Evolutionary conservation across 2,888 invertebrate species (phyloP).

Genomic region (Rambutsinella grinnellia): DNA sequence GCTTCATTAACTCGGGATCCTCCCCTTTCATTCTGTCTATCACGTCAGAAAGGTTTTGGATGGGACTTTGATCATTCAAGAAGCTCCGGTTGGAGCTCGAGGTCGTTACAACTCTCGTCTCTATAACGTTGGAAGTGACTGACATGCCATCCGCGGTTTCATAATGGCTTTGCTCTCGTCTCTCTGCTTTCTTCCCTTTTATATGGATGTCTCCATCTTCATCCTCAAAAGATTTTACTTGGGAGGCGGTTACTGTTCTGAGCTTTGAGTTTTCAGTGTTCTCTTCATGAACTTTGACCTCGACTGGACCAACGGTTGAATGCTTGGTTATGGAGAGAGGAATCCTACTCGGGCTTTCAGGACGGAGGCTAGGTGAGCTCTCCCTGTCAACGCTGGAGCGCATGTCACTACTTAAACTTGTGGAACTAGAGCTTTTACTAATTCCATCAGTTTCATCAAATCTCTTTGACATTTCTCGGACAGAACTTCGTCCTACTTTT

Average conservation of each 20-base stretch:
- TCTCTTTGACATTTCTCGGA: constrained; percentile 63
- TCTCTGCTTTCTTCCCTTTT: constrained; percentile 16
- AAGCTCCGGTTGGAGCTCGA: constrained; percentile 72
- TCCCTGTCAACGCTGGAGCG: background rate
- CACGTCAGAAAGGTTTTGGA: constrained; percentile 82
- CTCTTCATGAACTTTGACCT: background rate
- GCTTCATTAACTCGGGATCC: constrained; percentile 68
- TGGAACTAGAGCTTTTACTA: constrained; percentile 31
- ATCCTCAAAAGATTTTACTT: too few relatives aligned
- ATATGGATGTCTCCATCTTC: constrained; percentile 20
- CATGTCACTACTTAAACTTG: constrained; percentile 9
- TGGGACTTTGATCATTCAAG: constrained; percentile 79
- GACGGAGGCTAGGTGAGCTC: constrained; percentile 29
- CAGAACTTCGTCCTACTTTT: constrained; percentile 64
- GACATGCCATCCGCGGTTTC: constrained; percentile 23
- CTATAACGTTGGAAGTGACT: constrained; percentile 21
- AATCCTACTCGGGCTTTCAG: constrained; percentile 51
- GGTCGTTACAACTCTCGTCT: constrained; percentile 33
- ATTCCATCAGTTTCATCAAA: constrained; percentile 51
- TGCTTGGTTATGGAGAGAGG: constrained; percentile 55
- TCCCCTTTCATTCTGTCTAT: constrained; percentile 84
- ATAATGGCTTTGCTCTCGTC: constrained; percentile 12
- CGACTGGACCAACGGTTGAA: constrained; percentile 1
- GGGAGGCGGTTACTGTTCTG: constrained; percentile 22
- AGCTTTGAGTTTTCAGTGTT: constrained; percentile 1